phyloP scores from a whole-genome alignment of 1,140 invertebrate genomes.

The Limonius californicus region DNA sequence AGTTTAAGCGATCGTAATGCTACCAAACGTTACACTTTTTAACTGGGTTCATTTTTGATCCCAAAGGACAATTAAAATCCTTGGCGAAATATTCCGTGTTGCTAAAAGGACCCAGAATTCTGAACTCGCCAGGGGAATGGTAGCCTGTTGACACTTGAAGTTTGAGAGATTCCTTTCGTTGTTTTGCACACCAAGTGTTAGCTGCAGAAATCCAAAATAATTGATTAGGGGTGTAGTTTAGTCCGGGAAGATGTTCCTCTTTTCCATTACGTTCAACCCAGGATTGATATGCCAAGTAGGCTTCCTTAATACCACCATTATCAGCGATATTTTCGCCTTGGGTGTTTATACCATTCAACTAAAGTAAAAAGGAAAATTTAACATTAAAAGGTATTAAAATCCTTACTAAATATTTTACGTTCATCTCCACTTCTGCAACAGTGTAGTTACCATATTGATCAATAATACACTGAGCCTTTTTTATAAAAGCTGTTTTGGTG shows the following conservation, averaged over 20 bases:
- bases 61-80: constrained; percentile 81
- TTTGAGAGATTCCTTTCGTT: constrained; percentile 45
- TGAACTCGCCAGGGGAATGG: constrained; percentile 47
- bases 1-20: no score
- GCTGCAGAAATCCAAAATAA: constrained; percentile 56
- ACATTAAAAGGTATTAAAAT: no score
- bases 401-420: neutral
- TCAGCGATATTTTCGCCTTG: constrained; percentile 70
- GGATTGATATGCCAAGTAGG: constrained; percentile 52
- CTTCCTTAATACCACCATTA: constrained; percentile 57
- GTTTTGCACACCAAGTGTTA: constrained; percentile 50
- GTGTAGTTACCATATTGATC: constrained; percentile 66
- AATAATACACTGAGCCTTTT: constrained; percentile 64
- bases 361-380: constrained; percentile 22
- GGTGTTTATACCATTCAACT: constrained; percentile 48
- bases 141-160: constrained; percentile 47
- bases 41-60: constrained; percentile 81
- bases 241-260: constrained; percentile 52
- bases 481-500: constrained; percentile 51
- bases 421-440: constrained; percentile 40
- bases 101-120: constrained; percentile 62
- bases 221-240: constrained; percentile 60
- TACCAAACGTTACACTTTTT: constrained; percentile 86
- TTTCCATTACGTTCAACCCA: constrained; percentile 46
- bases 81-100: constrained; percentile 80